phyloP scores from a whole-genome alignment of 2,888 invertebrate genomes.

The Tolmerus cingulatus region DNA sequence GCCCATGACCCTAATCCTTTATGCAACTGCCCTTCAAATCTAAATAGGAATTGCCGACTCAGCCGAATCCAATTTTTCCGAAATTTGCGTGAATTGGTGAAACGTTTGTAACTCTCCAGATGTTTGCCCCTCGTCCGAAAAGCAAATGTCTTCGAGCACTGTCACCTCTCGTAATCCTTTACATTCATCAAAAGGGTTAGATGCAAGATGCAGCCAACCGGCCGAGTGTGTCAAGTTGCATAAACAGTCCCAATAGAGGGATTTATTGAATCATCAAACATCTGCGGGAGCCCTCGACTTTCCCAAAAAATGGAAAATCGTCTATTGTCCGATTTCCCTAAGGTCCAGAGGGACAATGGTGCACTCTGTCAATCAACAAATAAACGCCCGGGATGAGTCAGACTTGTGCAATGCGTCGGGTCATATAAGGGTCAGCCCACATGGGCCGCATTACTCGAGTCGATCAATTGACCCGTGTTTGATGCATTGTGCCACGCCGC shows the following conservation, averaged over 20 bases:
- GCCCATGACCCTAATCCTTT: slow-evolving; percentile 44
- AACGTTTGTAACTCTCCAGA: slow-evolving; percentile 4
- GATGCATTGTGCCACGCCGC: slow-evolving; percentile 20
- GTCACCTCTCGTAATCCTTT: slow-evolving; percentile 24
- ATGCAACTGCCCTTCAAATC: slow-evolving; percentile 38
- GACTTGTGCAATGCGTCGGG: background rate
- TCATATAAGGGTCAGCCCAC: slow-evolving; percentile 33
- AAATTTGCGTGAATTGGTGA: slow-evolving; percentile 31
- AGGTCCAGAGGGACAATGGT: background rate
- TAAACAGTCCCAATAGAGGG: slow-evolving; percentile 15
- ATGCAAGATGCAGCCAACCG: background rate
- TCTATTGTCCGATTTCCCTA: background rate
- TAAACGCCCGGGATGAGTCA: slow-evolving; percentile 32
- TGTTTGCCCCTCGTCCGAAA: background rate
- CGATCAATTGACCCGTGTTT: slow-evolving; percentile 25
- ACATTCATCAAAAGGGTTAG: background rate
- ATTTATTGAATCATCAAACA: slow-evolving; percentile 44
- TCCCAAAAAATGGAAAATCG: background rate
- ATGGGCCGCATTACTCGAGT: background rate
- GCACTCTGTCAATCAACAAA: slow-evolving; percentile 12
- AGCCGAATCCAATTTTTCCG: background rate
- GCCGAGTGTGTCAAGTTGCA: slow-evolving; percentile 37
- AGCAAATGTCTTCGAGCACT: background rate
- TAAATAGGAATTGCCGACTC: slow-evolving; percentile 33
- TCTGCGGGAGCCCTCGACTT: slow-evolving; percentile 18